Evolutionary conservation across 2,113 vertebrate genomes (phyloP).

Genomic region (Vidua chalybeata): DNA sequence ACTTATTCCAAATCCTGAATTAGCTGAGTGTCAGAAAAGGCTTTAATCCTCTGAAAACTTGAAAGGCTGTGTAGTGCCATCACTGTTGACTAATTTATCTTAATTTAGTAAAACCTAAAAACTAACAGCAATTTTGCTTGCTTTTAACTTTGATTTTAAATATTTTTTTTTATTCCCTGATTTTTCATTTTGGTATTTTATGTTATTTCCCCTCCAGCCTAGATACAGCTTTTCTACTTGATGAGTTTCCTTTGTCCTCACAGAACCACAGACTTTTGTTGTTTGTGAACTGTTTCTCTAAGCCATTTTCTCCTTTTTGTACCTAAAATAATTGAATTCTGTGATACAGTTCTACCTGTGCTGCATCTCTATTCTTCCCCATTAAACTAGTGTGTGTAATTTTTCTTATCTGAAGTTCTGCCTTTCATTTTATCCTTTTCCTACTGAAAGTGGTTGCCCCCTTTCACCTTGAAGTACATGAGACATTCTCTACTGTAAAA

Average conservation of each 20-base stretch:
- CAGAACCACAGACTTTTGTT: not conserved
- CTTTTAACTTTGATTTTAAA: not conserved
- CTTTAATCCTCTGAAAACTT: not conserved
- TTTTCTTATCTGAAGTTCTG: not conserved
- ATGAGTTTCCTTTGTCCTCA: not conserved
- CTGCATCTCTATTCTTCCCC: not conserved
- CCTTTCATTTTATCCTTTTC: not conserved
- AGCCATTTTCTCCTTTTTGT: not conserved
- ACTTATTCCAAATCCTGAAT: not conserved
- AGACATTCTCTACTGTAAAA: not conserved
- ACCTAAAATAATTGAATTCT: not conserved
- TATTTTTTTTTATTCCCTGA: not conserved
- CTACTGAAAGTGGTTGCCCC: not conserved
- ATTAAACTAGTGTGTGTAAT: not conserved
- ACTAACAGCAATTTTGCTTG: not conserved
- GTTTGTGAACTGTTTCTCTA: not conserved
- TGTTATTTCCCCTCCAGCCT: not conserved
- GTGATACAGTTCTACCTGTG: not conserved
- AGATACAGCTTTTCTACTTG: not conserved
- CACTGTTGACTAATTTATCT: not conserved
- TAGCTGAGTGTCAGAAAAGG: not conserved
- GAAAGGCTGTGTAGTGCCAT: not conserved
- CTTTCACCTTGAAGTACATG: not conserved
- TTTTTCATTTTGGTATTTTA: not conserved
- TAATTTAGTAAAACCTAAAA: not conserved